phyloP scores from a whole-genome alignment of 2,113 vertebrate genomes.

The Ranitomeya imitator region DNA sequence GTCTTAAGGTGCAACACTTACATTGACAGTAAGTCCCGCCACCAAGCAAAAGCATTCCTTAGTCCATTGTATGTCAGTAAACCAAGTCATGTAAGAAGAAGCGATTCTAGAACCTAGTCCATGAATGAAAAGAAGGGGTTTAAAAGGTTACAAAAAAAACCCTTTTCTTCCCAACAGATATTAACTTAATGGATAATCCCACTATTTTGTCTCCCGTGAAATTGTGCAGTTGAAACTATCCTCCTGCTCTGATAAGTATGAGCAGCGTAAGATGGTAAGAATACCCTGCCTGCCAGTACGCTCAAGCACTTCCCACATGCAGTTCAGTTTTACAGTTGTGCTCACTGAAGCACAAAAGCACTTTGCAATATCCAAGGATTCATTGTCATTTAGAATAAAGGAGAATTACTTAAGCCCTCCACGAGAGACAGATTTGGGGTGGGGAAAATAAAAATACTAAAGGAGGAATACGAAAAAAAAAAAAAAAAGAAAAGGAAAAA shows the following conservation, averaged over 20 bases:
- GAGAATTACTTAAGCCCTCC: constrained; percentile 70
- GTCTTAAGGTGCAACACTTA: constrained; percentile 70
- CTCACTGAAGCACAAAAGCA: constrained; percentile 67
- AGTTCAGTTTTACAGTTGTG: constrained; percentile 64
- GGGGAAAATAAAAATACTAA: constrained; percentile 66
- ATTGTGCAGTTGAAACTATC: constrained; percentile 69
- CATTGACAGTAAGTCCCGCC: constrained; percentile 72
- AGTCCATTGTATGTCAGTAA: constrained; percentile 65
- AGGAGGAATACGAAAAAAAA: constrained; percentile 60
- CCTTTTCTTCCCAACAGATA: constrained; percentile 60
- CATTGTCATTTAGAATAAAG: constrained; percentile 67
- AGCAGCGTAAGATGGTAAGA: constrained; percentile 68
- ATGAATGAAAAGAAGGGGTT: constrained; percentile 64
- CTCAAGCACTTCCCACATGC: constrained; percentile 66
- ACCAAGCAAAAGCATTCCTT: constrained; percentile 68
- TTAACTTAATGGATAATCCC: constrained; percentile 68
- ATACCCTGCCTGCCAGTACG: constrained; percentile 63
- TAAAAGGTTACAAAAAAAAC: constrained; percentile 61
- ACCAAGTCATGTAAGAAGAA: constrained; percentile 60
- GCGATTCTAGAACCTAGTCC: constrained; percentile 62
- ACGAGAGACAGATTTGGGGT: constrained; percentile 64
- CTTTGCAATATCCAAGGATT: constrained; percentile 70
- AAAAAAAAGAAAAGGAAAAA: constrained; percentile 63
- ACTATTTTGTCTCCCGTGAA: constrained; percentile 60
- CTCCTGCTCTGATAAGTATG: constrained; percentile 74